Base-by-base conservation (phyloP, 1,140 invertebrate genomes). In the Andrena cerasifolii region DNA sequence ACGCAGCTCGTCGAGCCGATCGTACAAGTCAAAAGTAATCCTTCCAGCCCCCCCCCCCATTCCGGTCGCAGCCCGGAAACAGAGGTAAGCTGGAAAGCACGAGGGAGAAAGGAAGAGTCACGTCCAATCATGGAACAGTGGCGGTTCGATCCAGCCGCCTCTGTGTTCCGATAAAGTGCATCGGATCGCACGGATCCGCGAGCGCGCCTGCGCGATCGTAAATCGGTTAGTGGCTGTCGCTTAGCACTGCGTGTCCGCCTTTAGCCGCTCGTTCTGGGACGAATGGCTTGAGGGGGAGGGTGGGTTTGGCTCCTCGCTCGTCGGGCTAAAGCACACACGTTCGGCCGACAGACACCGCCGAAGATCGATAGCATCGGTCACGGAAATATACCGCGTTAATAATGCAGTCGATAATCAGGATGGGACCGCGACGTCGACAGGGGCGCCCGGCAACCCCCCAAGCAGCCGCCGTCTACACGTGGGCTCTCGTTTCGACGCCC, bases 301-400 rank as follows among this genome's bases (percentile, higher is more conserved):
- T n/a, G n/a, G n/a, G n/a, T n/a, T 58, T 76, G 76, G 72, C 67
- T 83, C n/a, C n/a, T 70, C 59, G 40, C 58, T 45, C 67, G 36
- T 54, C 67, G 56, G 51, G 68, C 63, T 59, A 76, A 75, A 67
- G 82, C 73, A 74, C 79, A 83, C 77, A 87, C 68, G 80, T 74
- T 78, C 82, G 81, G 73, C 85, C 80, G 80, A 84, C 81, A 82
- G 83, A 83, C 83, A 80, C 80, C 77, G 81, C 81, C 36, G 79
- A 77, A 66, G 49, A 86, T 86, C 85, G 82, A 84, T 82, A 86
- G 14, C 86, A 81, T 79, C 71, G 73, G 56, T 79, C 75, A 75
- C 88, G 84, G 87, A 90, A 88, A 90, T 90, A 88, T 80, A 85
- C 81, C 75, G 67, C 79, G 83, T 88, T 88, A 89, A 90, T 89